Percentiles rank a stretch among this genome's conserved stretches.
Conservation (phyloP, 2,113 vertebrate genomes). For the Archilochus colubris region DNA sequence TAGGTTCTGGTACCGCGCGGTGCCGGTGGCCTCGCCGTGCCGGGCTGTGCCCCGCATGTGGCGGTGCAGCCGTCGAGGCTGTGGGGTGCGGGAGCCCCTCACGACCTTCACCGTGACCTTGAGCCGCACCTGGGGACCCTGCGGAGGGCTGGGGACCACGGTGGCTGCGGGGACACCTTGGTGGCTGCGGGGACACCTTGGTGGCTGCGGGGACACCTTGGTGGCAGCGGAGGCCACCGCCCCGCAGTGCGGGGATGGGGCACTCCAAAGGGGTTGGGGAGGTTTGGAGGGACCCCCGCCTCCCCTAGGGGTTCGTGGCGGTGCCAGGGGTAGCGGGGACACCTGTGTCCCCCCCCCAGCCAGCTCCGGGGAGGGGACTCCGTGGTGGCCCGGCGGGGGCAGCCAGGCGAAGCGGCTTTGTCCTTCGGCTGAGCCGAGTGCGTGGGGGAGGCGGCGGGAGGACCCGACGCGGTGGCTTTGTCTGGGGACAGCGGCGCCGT, state of each 20-base stretch:
- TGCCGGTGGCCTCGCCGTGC: not conserved
- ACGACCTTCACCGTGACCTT: slow-evolving; percentile 1
- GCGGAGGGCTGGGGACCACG: rapidly evolving
- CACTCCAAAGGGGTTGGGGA: not conserved
- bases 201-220: too few species aligned
- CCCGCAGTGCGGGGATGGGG: rapidly evolving
- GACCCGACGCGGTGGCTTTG: slow-evolving; percentile 7
- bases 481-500: slow-evolving; percentile 12
- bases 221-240: not conserved
- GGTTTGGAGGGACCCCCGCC: not conserved
- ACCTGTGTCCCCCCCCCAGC: not conserved
- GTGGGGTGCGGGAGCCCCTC: not conserved
- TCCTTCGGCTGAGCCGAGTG: slow-evolving; percentile 17
- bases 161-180: not conserved
- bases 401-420: slow-evolving; percentile 44
- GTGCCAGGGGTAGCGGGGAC: not conserved
- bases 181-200: too few species aligned
- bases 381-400: not conserved
- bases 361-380: not conserved
- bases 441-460: slow-evolving; percentile 3
- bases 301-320: not conserved
- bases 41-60: not conserved
- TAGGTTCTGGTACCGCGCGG: rapidly evolving
- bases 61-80: not conserved
- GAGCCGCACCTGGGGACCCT: not conserved